These are phyloP conservation scores for Pristionchus mayeri DNA, from an alignment of 2,888 invertebrate species.

Conservation along the genomic window DNA sequence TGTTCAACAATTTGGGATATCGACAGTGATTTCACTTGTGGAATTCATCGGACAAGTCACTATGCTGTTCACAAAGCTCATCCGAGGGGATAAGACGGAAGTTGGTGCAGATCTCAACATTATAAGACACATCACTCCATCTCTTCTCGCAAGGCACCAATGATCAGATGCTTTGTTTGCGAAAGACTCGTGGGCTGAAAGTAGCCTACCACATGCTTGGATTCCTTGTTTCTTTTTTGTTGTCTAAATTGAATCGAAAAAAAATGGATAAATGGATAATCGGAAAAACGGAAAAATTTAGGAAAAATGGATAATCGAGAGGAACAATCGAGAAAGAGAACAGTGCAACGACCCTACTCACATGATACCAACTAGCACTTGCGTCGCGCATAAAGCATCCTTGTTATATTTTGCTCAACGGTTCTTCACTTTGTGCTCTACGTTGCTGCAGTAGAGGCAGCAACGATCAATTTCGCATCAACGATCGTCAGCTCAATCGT, in stretches of 20 bases:
- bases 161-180: too few species aligned
- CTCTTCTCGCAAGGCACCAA: background rate
- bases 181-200: background rate
- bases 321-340: background rate
- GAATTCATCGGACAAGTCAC: background rate
- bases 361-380: background rate
- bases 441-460: too few species aligned
- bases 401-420: too few species aligned
- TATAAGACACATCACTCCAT: background rate
- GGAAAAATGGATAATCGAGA: background rate
- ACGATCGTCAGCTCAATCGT: too few species aligned
- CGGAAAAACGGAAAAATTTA: too few species aligned
- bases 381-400: too few species aligned
- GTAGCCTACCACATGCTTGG: background rate
- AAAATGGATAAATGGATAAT: too few species aligned
- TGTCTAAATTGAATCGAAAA: background rate
- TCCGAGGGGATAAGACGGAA: background rate
- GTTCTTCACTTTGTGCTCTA: too few species aligned
- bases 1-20: background rate
- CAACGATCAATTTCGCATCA: too few species aligned
- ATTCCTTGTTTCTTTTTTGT: background rate
- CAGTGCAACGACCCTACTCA: background rate
- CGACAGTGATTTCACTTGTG: background rate
- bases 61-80: background rate
- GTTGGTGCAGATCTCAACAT: background rate